Conservation (phyloP, 1,140 invertebrate genomes). For the Zaprionus vittiger region DNA sequence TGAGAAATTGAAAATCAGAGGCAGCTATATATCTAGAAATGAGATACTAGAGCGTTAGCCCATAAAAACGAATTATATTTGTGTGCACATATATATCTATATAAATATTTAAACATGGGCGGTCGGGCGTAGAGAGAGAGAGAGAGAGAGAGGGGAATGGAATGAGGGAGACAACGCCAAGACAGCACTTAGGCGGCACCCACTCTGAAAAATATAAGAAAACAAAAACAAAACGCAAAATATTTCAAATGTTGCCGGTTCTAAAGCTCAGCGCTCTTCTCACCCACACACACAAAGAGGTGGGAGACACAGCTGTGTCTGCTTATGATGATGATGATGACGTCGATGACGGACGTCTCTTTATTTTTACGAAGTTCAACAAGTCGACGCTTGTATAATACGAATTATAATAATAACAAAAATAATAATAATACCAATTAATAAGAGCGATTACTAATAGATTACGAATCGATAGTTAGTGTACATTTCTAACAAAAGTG, state of each 20-base stretch:
- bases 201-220: constrained; percentile 62
- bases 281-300: constrained; percentile 28
- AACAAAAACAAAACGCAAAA: constrained; percentile 27
- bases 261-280: constrained; percentile 37
- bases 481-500: not conserved
- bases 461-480: not conserved
- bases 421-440: no score
- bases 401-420: not conserved
- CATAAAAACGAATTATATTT: constrained; percentile 72
- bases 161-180: not conserved
- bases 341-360: constrained; percentile 32
- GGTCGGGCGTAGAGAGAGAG: constrained; percentile 47
- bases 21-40: constrained; percentile 60
- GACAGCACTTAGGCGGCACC: constrained; percentile 75
- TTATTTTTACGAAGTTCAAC: constrained; percentile 48
- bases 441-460: not conserved
- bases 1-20: constrained; percentile 75
- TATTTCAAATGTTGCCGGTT: constrained; percentile 74
- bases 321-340: constrained; percentile 27
- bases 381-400: constrained; percentile 36
- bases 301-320: constrained; percentile 6
- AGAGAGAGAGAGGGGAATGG: constrained; percentile 45
- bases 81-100: constrained; percentile 40
- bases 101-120: constrained; percentile 71
- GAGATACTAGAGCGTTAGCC: constrained; percentile 75